These are phyloP conservation scores for Falco peregrinus DNA, from an alignment of 2,797 vertebrate genomes.

Conservation along the genomic window DNA sequence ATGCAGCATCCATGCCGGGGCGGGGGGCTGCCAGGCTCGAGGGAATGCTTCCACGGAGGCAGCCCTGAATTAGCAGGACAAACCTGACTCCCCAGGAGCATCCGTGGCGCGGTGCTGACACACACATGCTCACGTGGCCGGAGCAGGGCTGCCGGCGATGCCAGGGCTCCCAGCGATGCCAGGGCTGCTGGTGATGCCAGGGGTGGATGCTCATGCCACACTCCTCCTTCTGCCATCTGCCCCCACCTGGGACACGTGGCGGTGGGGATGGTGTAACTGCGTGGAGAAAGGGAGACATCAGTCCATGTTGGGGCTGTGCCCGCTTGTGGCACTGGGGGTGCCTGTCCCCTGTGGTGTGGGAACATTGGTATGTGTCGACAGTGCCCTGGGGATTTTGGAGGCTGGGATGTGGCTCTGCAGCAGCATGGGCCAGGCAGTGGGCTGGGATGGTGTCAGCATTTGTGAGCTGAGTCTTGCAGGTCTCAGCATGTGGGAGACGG, in stretches of 20 bases:
- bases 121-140: fast-evolving
- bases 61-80: fast-evolving
- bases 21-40: background rate
- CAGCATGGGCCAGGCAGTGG: background rate
- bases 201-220: background rate
- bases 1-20: fast-evolving
- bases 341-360: fast-evolving
- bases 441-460: background rate
- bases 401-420: background rate
- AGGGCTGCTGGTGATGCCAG: background rate
- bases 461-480: background rate
- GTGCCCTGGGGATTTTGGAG: background rate
- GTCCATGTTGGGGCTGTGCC: background rate
- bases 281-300: background rate
- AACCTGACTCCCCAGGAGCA: background rate
- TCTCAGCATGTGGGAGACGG: background rate
- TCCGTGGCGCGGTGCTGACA: fast-evolving
- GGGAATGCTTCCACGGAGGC: fast-evolving
- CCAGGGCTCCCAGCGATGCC: background rate
- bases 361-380: fast-evolving
- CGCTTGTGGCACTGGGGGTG: background rate
- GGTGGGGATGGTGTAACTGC: fast-evolving
- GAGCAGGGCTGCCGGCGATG: background rate
- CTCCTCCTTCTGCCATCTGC: slow-evolving; percentile 26
- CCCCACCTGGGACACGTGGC: background rate